These are phyloP conservation scores for Catalaphyllia jardinei DNA, from an alignment of 64 coral and sea anemone species.

Conservation along the genomic window DNA sequence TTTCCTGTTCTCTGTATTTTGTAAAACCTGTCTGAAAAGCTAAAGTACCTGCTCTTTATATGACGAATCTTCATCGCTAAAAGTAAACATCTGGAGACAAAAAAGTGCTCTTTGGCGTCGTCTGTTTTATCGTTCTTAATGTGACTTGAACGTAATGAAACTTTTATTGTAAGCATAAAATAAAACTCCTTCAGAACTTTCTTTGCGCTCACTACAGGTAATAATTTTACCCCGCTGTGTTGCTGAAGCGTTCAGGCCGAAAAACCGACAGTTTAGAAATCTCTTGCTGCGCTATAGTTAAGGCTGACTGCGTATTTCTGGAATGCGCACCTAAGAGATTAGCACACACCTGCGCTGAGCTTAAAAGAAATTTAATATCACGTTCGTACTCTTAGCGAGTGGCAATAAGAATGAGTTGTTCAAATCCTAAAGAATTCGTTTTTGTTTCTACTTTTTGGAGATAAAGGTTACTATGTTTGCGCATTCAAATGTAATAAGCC, in stretches of 20 bases:
- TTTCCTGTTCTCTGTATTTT: neutral
- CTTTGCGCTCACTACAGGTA: neutral
- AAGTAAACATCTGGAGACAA: constrained; percentile 21
- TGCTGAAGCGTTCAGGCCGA: constrained; percentile 1
- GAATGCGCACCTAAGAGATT: constrained; percentile 22
- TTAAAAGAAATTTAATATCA: constrained; percentile 35
- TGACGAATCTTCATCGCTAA: constrained; percentile 1
- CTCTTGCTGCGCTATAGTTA: constrained; percentile 15
- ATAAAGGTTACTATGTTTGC: neutral
- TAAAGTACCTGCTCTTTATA: constrained; percentile 1
- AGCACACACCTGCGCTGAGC: neutral
- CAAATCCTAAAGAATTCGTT: neutral
- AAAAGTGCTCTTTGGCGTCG: constrained; percentile 2
- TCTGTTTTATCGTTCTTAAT: constrained; percentile 7
- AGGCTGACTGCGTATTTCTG: constrained; percentile 19
- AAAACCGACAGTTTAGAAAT: constrained; percentile 5
- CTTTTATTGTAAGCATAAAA: neutral
- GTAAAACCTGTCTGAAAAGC: neutral
- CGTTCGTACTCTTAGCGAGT: constrained; percentile 19
- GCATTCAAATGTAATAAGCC: neutral
- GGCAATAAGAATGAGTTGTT: neutral
- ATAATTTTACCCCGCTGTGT: constrained; percentile 20
- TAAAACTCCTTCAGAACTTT: neutral
- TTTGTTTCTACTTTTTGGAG: neutral
- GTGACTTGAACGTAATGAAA: neutral